Evolutionary conservation across 2,113 vertebrate genomes (phyloP).

Genomic region (Oreochromis spilurus): DNA sequence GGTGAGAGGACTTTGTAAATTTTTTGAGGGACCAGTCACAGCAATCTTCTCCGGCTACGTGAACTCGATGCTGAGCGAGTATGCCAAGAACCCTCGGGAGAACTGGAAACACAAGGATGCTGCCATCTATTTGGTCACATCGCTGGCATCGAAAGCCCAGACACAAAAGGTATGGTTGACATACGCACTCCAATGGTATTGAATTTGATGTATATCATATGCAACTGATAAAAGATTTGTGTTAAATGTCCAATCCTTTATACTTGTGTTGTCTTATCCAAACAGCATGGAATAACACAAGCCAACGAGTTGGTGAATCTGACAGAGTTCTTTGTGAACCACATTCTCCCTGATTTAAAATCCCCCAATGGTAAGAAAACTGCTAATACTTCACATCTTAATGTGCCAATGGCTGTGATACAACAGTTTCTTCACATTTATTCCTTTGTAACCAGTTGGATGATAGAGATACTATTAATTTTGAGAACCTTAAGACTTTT

Average conservation of each 20-base stretch:
- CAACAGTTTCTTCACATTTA: background rate
- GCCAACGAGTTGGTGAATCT: slow-evolving; percentile 97
- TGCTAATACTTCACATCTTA: background rate
- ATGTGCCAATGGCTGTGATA: background rate
- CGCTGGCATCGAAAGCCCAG: slow-evolving; percentile 96
- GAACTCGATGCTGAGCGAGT: slow-evolving; percentile 93
- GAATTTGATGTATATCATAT: background rate
- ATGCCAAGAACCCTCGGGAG: slow-evolving; percentile 86
- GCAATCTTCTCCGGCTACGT: slow-evolving; percentile 98
- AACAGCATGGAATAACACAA: slow-evolving; percentile 96
- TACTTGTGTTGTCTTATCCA: background rate
- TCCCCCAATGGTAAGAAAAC: slow-evolving; percentile 82
- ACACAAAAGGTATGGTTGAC: slow-evolving; percentile 86
- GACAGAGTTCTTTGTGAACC: slow-evolving; percentile 94
- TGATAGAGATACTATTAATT: background rate
- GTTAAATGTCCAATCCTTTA: background rate
- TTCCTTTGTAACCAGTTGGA: background rate
- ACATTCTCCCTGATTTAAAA: slow-evolving; percentile 92
- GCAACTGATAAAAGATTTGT: background rate
- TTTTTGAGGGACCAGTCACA: slow-evolving; percentile 95
- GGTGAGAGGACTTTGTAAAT: slow-evolving; percentile 93
- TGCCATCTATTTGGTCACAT: slow-evolving; percentile 96
- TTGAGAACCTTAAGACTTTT: background rate
- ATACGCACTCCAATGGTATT: background rate
- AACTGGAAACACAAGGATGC: slow-evolving; percentile 99